Evolutionary conservation across 1,140 invertebrate species (phyloP), one percentile per base, ranked within the genome.

Genomic region (Leptopilina clavipes): DNA sequence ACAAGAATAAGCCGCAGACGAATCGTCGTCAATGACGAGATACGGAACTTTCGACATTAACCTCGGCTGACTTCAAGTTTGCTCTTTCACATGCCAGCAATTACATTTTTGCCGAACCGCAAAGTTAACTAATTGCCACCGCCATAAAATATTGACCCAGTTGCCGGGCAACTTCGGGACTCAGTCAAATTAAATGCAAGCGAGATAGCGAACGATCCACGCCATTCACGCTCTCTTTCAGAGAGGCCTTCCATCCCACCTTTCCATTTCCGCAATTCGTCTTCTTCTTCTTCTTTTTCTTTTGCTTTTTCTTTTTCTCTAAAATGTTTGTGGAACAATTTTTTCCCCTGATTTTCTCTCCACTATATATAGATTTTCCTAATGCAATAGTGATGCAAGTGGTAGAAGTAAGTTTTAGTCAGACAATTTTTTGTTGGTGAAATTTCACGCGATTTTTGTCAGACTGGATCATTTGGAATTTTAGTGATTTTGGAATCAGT

Each of bases 111-210:
- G 73, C 71, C 73, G 31, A 70, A 72, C 76, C 76, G 76, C 78
- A 79, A 81, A 84, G 79, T 82, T 84, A 81, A 81, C 82, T 82
- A 82, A 84, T 84, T 82, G 81, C 78, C 72, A 40, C 70, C 72
- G 75, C 79, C 78, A 73, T 81, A 81, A 84, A 82, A 84, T 82
- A 84, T 84, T 81, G 81, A 84, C 82, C 81, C 73, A 84, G 77
- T 84, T 84, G 18, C 71, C 72, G 56, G 77, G 19, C 72, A 82
- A 84, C 79, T 84, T 84, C 73, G 76, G 56, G 75, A 77, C 74
- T 82, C 81, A 82, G 81, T 82, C 79, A 82, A 82, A 83, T 83
- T 77, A 80, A 81, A 84, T 80, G 78, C 74, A 80, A 76, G 76
- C 80, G 31, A 81, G 73, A 59, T 76, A 73, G 71, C 25, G 59